Evolutionary conservation across 2,888 invertebrate species (phyloP), one percentile per base, ranked within the genome.

Genomic region (Phengaris alcon): DNA sequence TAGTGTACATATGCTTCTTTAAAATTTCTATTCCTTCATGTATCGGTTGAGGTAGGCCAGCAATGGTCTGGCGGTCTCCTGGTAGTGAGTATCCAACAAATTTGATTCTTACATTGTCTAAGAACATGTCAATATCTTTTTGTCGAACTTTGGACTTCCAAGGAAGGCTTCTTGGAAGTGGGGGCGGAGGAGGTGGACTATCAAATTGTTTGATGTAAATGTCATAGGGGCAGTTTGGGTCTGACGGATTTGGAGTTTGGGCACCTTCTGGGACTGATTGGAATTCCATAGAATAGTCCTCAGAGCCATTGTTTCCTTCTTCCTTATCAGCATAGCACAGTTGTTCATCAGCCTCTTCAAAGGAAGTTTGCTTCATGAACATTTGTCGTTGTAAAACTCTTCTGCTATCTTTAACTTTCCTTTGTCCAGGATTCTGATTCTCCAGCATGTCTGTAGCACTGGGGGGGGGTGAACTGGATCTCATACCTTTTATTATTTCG

Each of bases 121-220:
- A 90, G 88, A 99, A 99, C 85, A 95, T 95, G 84, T 99, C 98
- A 78, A 99, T 96, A 85, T 99, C 99, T 89, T 97, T 97, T 84
- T 97, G 97, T 9, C 98, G 95, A 13, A 99, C 98, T 95, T 99
- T 99, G 0, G 99, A 98, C 80, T 97, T 96, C 99, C 99, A 99
- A 0, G 99, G 99, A 78, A 99, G 94, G 77, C 97, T 96, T 90
- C 93, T 86, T 0, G 94, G 93, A 10, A 92, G 80, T 0, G 93
- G 92, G 44, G 92, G 91, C 10, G 93, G 91, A 44, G 93, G 92
- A 1, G 93, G 91, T 6, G 93, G 92, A 77, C 92, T 90, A 73
- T 93, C 92, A 85, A 89, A 90, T 76, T 89, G 88, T 81, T 92
- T 90, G 74, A 89, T 89, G 77, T 90, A 91, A 89, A 90, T 89